Percentiles rank a stretch among this genome's conserved stretches.
These are phyloP conservation scores for Andrena bicolor DNA, from an alignment of 2,888 invertebrate genomes.

Conservation along the genomic window DNA sequence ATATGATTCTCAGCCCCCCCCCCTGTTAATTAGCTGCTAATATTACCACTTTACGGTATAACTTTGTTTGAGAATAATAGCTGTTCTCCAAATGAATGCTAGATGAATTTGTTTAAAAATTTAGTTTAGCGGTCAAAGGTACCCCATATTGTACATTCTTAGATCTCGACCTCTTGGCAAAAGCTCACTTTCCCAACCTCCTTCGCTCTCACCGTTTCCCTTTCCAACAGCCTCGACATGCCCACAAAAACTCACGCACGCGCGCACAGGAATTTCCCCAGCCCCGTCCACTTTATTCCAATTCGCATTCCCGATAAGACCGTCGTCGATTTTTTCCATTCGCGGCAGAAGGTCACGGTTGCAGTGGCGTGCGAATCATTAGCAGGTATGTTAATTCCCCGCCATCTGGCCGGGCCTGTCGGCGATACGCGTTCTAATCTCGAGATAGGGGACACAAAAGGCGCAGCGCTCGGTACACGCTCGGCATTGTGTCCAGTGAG, in stretches of 20 bases:
- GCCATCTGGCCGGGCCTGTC: background rate
- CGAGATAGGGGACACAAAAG: constrained; percentile 17
- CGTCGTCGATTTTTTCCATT: background rate
- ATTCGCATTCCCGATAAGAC: constrained; percentile 5
- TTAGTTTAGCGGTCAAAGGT: too few species aligned
- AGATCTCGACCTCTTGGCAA: too few species aligned
- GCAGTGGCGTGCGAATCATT: constrained; percentile 12
- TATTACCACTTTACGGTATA: too few species aligned
- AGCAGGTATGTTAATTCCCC: constrained; percentile 15
- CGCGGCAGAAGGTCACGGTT: background rate
- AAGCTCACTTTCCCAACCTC: too few species aligned
- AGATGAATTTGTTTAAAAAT: too few species aligned
- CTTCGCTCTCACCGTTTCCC: background rate
- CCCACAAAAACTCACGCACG: background rate
- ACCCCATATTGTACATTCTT: too few species aligned
- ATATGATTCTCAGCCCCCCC: too few species aligned
- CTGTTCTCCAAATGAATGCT: too few species aligned
- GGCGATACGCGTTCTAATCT: constrained; percentile 25
- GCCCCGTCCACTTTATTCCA: background rate
- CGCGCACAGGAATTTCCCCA: background rate
- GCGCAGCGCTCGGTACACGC: constrained; percentile 15
- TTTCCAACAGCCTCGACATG: background rate
- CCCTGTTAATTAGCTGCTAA: too few species aligned
- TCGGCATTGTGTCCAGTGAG: constrained; percentile 70
- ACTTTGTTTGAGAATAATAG: too few species aligned